A percentile compares a stretch with the other conserved stretches of the same genome.
Conservation (phyloP, 92 coral and sea anemone species). For the Virgularia gustaviana region DNA sequence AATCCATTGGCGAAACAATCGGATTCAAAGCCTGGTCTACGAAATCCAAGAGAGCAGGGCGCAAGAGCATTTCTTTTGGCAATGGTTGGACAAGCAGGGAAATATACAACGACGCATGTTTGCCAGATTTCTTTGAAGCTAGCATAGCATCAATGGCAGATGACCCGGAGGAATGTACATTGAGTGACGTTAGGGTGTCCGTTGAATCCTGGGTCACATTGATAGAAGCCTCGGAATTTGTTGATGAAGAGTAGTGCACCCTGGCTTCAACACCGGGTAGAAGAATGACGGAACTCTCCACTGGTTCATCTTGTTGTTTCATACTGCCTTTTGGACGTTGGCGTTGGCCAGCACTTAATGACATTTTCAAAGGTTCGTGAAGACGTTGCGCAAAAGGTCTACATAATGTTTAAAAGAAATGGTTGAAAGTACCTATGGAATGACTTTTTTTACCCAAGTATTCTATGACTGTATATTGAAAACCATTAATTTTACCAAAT, state of each 20-base stretch:
- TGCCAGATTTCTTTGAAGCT: slow-evolving; percentile 57
- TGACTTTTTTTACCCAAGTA: too few relatives aligned
- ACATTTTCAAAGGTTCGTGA: slow-evolving; percentile 11
- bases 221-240: slow-evolving; percentile 55
- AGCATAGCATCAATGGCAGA: slow-evolving; percentile 8
- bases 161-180: not conserved
- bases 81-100: slow-evolving; percentile 85
- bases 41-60: slow-evolving; percentile 86
- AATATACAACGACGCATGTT: slow-evolving; percentile 79
- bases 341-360: slow-evolving; percentile 51
- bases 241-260: slow-evolving; percentile 79
- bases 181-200: not conserved
- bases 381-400: slow-evolving; percentile 1
- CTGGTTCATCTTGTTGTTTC: slow-evolving; percentile 62
- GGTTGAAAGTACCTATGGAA: not conserved
- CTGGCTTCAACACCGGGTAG: slow-evolving; percentile 94
- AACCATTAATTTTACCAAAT: too few relatives aligned
- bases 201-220: not conserved
- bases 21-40: slow-evolving; percentile 88
- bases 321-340: slow-evolving; percentile 56
- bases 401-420: not conserved
- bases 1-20: slow-evolving; percentile 64
- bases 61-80: slow-evolving; percentile 94
- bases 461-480: too few relatives aligned
- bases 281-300: slow-evolving; percentile 71